Evolutionary conservation across 1,140 invertebrate genomes (phyloP).

Genomic region (Magallana angulata): DNA sequence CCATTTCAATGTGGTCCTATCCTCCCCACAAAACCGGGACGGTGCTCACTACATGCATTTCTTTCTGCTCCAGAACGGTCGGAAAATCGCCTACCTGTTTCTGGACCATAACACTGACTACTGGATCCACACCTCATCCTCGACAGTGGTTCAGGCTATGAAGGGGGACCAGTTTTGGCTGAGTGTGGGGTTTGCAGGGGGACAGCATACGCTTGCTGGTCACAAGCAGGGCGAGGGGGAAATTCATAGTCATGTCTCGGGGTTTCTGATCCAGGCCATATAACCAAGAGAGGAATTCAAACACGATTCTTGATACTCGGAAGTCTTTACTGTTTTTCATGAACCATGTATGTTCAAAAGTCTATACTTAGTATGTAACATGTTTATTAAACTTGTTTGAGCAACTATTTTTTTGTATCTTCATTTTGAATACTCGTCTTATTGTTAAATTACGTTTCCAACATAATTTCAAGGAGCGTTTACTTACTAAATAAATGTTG

Average conservation of each 20-base stretch:
- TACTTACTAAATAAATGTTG: no score
- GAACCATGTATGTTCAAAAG: no score
- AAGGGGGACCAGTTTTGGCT: constrained; percentile 40
- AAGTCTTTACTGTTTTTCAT: no score
- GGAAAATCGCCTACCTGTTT: constrained; percentile 25
- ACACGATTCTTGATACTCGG: no score
- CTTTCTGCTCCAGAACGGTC: constrained; percentile 38
- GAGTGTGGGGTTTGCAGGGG: not conserved
- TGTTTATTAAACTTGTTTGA: no score
- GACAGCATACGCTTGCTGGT: constrained; percentile 5
- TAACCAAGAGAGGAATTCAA: not conserved
- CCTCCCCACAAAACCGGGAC: not conserved
- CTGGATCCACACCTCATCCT: constrained; percentile 27
- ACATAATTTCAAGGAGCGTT: no score
- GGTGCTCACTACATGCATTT: constrained; percentile 23
- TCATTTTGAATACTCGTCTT: no score
- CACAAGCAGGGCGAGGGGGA: not conserved
- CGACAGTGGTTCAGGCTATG: not conserved
- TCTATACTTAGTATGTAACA: no score
- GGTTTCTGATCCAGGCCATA: constrained; percentile 40
- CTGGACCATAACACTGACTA: constrained; percentile 32
- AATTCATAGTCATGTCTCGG: constrained; percentile 37
- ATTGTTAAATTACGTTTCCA: no score
- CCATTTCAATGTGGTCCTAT: not conserved
- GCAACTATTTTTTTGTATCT: no score